These are phyloP conservation scores for Morone saxatilis DNA, from an alignment of 2,113 vertebrate genomes.

Conservation along the genomic window DNA sequence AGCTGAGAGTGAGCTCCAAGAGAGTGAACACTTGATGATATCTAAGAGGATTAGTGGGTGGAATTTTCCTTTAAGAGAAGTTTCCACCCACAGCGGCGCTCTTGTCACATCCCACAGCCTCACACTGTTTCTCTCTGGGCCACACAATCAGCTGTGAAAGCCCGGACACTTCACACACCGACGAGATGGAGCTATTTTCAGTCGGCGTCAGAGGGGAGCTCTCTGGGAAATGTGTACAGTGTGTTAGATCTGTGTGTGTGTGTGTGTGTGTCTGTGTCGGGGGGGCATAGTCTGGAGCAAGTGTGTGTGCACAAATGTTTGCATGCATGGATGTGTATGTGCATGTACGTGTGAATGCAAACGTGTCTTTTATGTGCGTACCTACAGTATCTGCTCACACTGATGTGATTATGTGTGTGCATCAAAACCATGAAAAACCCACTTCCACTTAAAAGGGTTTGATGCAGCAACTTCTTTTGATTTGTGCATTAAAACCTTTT, in stretches of 20 bases:
- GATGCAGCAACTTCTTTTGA: neutral
- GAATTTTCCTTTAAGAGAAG: conserved; percentile 65
- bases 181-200: conserved; percentile 67
- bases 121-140: conserved; percentile 34
- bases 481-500: neutral
- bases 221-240: conserved; percentile 43
- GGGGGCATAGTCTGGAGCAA: neutral
- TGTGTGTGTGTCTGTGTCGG: neutral
- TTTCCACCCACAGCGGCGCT: conserved; percentile 68
- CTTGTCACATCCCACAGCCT: conserved; percentile 64
- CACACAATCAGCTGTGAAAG: conserved; percentile 65
- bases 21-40: conserved; percentile 27
- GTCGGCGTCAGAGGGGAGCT: conserved; percentile 50
- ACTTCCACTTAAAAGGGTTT: neutral
- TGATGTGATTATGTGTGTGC: neutral
- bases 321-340: neutral
- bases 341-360: neutral
- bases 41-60: conserved; percentile 56
- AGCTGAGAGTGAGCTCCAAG: conserved; percentile 29
- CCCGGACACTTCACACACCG: conserved; percentile 62
- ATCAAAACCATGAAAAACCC: neutral
- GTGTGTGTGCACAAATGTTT: conserved; percentile 9
- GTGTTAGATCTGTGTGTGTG: conserved; percentile 23
- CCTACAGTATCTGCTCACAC: neutral
- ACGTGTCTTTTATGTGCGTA: neutral